phyloP scores from a whole-genome alignment of 2,797 vertebrate species.

The Sebastes matsubarae region DNA sequence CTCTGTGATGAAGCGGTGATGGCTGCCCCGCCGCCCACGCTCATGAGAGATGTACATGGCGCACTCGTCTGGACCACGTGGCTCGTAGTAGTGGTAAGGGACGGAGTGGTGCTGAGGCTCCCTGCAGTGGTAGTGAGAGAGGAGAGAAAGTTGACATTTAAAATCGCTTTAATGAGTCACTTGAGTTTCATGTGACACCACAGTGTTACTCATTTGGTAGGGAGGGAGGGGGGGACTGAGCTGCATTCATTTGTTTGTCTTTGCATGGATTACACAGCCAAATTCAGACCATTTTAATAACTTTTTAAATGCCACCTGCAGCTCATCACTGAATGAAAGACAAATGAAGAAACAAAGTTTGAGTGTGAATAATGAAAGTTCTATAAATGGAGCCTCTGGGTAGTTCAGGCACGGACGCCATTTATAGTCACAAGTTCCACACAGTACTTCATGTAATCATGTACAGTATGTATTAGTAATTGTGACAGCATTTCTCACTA shows the following conservation, averaged over 20 bases:
- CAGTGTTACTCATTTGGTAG: slow-evolving; percentile 19
- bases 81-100: slow-evolving; percentile 98
- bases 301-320: slow-evolving; percentile 32
- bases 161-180: slow-evolving; percentile 39
- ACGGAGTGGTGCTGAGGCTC: slow-evolving; percentile 90
- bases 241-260: slow-evolving; percentile 35
- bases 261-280: neutral
- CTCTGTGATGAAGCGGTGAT: slow-evolving; percentile 98
- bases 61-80: slow-evolving; percentile 92
- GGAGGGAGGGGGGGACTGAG: neutral
- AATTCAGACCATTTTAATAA: slow-evolving; percentile 33
- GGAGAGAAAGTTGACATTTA: slow-evolving; percentile 38
- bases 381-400: neutral
- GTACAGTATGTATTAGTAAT: neutral
- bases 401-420: neutral
- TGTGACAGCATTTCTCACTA: neutral
- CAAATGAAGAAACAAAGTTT: neutral
- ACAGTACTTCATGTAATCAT: neutral
- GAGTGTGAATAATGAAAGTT: neutral
- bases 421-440: neutral
- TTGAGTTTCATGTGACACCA: slow-evolving; percentile 32
- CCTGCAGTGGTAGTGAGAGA: slow-evolving; percentile 74
- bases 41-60: slow-evolving; percentile 98
- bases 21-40: slow-evolving; percentile 93
- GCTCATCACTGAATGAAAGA: neutral